Evolutionary conservation across 2,888 invertebrate genomes (phyloP).

Genomic region (Troilus luridus): DNA sequence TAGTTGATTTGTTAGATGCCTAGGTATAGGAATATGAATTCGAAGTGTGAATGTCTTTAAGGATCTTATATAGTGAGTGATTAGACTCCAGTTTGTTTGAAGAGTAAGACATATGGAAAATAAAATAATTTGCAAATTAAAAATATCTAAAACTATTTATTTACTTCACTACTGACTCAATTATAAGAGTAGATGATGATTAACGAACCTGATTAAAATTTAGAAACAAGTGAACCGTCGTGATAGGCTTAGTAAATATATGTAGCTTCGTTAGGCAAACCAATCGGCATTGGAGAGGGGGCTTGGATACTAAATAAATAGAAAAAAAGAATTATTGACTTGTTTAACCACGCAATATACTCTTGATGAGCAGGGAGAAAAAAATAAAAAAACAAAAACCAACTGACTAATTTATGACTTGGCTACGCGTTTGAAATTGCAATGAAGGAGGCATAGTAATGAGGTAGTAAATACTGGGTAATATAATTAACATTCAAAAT

Average conservation of each 20-base stretch:
- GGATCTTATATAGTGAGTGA: too few relatives aligned
- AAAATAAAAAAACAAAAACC: background rate
- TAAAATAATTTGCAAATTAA: background rate
- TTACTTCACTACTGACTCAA: background rate
- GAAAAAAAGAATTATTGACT: background rate
- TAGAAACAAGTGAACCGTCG: background rate
- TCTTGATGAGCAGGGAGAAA: background rate
- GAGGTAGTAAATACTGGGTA: too few relatives aligned
- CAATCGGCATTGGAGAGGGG: background rate
- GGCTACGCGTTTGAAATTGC: background rate
- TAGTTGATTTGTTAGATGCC: too few relatives aligned
- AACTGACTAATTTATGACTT: background rate
- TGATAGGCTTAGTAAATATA: background rate
- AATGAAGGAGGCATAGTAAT: background rate
- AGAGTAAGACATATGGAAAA: background rate
- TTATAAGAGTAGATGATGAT: background rate
- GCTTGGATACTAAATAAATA: background rate
- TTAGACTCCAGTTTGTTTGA: too few relatives aligned
- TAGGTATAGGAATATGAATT: too few relatives aligned
- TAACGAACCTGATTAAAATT: background rate
- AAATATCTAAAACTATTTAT: background rate
- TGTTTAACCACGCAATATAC: constrained; percentile 1
- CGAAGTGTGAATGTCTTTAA: too few relatives aligned
- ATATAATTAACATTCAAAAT: too few relatives aligned
- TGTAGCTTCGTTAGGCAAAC: constrained; percentile 22